Evolutionary conservation across 2,113 vertebrate genomes (phyloP).

Genomic region (Daboia siamensis): DNA sequence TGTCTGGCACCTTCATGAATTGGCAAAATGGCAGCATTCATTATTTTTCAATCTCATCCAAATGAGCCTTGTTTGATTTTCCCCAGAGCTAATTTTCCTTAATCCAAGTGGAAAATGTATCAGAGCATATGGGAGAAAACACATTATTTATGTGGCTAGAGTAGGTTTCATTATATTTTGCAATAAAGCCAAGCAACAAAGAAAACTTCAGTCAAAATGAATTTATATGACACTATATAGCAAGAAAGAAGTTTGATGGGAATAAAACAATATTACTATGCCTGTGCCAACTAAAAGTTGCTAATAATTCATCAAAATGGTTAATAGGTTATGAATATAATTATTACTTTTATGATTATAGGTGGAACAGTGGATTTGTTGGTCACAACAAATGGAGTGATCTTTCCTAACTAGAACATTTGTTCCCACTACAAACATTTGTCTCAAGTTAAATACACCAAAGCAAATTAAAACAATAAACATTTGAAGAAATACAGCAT

Average conservation of each 20-base stretch:
- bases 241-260: not conserved
- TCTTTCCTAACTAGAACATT: not conserved
- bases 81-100: conserved; percentile 9
- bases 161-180: not conserved
- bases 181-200: not conserved
- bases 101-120: conserved; percentile 35
- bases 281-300: not conserved
- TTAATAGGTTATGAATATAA: not conserved
- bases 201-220: conserved; percentile 11
- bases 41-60: not conserved
- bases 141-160: not conserved
- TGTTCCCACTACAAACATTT: not conserved
- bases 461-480: not conserved
- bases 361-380: not conserved
- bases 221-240: not conserved
- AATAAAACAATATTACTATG: not conserved
- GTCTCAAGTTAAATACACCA: not conserved
- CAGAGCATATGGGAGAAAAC: not conserved
- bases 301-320: not conserved
- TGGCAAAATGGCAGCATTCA: fast-evolving
- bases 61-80: conserved; percentile 18
- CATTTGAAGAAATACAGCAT: not conserved
- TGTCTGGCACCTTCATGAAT: conserved; percentile 6
- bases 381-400: not conserved
- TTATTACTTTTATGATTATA: not conserved